Evolutionary conservation across 2,888 invertebrate genomes (phyloP).

Genomic region (Melolontha melolontha): DNA sequence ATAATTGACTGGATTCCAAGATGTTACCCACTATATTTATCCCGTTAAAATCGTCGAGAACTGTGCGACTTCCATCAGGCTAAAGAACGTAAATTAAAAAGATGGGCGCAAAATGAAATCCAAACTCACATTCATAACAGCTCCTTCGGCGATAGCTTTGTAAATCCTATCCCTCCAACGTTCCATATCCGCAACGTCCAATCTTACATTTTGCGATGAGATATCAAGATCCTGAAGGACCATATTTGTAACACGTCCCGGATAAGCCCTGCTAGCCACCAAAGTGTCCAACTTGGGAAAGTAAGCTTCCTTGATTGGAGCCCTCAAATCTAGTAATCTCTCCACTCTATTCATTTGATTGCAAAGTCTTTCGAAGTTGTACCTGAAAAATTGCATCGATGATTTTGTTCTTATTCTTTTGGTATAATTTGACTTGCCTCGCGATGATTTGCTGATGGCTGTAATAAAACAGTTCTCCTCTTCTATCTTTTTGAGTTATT

Average conservation of each 20-base stretch:
- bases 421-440: slow-evolving; percentile 57
- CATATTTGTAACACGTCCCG: slow-evolving; percentile 72
- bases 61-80: slow-evolving; percentile 70
- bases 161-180: slow-evolving; percentile 79
- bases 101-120: too few species aligned
- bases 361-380: slow-evolving; percentile 79
- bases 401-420: not conserved
- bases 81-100: slow-evolving; percentile 53
- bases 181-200: slow-evolving; percentile 76
- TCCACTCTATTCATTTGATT: slow-evolving; percentile 74
- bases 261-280: slow-evolving; percentile 79
- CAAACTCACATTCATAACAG: slow-evolving; percentile 68
- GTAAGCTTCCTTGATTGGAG: slow-evolving; percentile 79
- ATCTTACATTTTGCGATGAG: slow-evolving; percentile 73
- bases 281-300: slow-evolving; percentile 84
- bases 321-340: slow-evolving; percentile 73
- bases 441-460: slow-evolving; percentile 76
- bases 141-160: slow-evolving; percentile 75
- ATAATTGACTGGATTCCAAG: slow-evolving; percentile 77
- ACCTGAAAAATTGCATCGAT: slow-evolving; percentile 65
- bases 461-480: slow-evolving; percentile 81
- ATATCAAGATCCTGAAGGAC: slow-evolving; percentile 72
- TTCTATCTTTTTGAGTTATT: slow-evolving; percentile 78
- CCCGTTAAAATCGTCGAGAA: slow-evolving; percentile 74
- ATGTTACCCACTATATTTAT: slow-evolving; percentile 85